Base-by-base conservation (phyloP, 2,888 invertebrate genomes). In the Hirtodrosophila duncani region DNA sequence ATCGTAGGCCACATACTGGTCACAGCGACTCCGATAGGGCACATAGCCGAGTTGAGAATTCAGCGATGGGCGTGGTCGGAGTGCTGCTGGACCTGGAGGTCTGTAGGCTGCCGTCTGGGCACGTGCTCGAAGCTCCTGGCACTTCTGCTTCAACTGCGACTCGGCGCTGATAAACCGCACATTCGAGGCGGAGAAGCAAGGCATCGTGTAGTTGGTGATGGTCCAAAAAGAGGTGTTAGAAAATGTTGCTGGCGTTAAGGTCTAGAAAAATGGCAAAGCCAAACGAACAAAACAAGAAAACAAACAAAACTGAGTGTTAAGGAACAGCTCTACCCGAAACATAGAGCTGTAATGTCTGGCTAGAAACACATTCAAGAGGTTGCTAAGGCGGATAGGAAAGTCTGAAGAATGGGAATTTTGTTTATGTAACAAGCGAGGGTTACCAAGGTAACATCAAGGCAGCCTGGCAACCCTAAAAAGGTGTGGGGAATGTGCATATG, bases 131-230 rank as follows among this genome's bases (percentile, higher is more conserved):
- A 75, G 27, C 29, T 75, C 74, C 21, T 77, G 63, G 20, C 65
- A 69, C 33, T 55, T 48, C 13, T 67, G 53, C 41, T 45, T 72
- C 11, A 77, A 18, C 31, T 61, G 77, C 45, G 63, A 58, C 21
- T 59, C 67, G 23, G 62, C 70, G 21, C 65, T 67, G 4, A 61
- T 65, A 13, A 78, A 68, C 6, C 77, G 70, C 51, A 80, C 67
- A 53, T 82, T 82, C 11, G 67, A 72, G 13, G 83, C 83, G 27
- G 83, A 82, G 31, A 71, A 70, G 34, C 83, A 83, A 5, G 83
- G 82, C 83, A 83, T 82, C 9, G 9, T 63, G 6, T 1, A 2
- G 3, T 8, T 5, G 7, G 20, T 9, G 18, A 10, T 26, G 17
- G 13, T 11, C 8, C 1, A 3, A 8, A 30, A 30, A 10, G 5